phyloP scores from a whole-genome alignment of 2,113 vertebrate species.

The Sitta europaea region DNA sequence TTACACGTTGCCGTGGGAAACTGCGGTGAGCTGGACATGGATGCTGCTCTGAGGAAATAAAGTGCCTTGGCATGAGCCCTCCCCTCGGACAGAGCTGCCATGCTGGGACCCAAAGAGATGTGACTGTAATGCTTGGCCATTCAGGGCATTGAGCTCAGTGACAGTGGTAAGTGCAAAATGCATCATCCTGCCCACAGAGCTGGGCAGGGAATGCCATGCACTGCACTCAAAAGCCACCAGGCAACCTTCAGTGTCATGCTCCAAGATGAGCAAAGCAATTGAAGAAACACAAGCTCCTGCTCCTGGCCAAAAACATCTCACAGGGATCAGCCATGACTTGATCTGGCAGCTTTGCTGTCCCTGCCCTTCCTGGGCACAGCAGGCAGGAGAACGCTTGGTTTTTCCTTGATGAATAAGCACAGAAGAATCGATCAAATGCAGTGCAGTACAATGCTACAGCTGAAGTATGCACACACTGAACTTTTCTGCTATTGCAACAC shows the following conservation, averaged over 20 bases:
- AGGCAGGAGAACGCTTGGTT: background rate
- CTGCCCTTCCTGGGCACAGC: background rate
- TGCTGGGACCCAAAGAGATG: background rate
- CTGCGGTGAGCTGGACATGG: background rate
- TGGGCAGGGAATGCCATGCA: background rate
- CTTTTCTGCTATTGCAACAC: background rate
- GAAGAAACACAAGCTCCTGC: background rate
- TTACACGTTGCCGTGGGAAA: background rate
- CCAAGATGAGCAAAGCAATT: rapidly evolving
- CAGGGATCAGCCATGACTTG: background rate
- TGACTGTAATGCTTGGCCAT: background rate
- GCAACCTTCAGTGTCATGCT: background rate
- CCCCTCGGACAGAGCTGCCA: background rate
- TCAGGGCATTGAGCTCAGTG: background rate
- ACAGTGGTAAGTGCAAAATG: background rate
- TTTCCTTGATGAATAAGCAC: background rate
- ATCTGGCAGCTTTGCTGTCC: background rate
- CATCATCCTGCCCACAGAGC: background rate
- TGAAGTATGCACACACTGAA: background rate
- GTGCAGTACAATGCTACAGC: background rate
- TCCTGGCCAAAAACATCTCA: background rate
- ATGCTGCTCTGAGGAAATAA: background rate
- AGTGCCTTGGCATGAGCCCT: background rate
- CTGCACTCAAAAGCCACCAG: background rate
- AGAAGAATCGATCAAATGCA: background rate